Evolutionary conservation across 2,888 invertebrate genomes (phyloP).

Genomic region (Lithosia quadra): DNA sequence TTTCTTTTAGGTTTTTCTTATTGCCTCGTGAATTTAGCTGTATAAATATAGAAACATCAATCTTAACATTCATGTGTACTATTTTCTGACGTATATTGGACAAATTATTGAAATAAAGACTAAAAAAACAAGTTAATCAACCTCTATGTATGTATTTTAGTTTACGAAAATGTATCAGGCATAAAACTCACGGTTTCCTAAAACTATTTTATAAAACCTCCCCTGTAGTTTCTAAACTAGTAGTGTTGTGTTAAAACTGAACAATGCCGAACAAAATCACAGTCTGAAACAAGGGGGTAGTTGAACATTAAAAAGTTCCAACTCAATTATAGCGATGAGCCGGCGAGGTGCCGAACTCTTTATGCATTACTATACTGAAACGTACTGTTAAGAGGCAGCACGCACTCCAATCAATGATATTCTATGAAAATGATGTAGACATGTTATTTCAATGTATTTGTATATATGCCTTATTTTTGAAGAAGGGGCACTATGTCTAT

Average conservation of each 20-base stretch:
- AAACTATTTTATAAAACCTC: constrained; percentile 14
- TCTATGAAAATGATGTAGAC: too few species aligned
- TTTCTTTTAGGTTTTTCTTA: too few species aligned
- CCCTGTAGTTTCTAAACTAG: constrained; percentile 22
- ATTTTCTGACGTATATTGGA: too few species aligned
- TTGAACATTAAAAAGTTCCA: constrained; percentile 60
- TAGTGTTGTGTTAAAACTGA: constrained; percentile 24
- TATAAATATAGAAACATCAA: too few species aligned
- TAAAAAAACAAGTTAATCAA: background rate
- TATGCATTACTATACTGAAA: constrained; percentile 36
- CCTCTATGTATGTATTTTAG: background rate
- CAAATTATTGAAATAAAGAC: background rate
- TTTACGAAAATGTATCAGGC: constrained; percentile 1
- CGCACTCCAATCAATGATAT: background rate
- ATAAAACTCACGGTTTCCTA: background rate
- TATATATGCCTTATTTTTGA: too few species aligned
- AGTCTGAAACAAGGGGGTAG: constrained; percentile 38
- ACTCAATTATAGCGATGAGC: constrained; percentile 68
- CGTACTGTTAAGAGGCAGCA: background rate
- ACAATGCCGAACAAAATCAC: constrained; percentile 45
- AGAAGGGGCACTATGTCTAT: too few species aligned
- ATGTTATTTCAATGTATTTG: too few species aligned
- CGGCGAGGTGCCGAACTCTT: constrained; percentile 53
- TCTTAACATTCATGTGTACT: too few species aligned
- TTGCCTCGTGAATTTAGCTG: too few species aligned